Evolutionary conservation across 1,140 invertebrate genomes (phyloP).

Genomic region (Tenebrio molitor): DNA sequence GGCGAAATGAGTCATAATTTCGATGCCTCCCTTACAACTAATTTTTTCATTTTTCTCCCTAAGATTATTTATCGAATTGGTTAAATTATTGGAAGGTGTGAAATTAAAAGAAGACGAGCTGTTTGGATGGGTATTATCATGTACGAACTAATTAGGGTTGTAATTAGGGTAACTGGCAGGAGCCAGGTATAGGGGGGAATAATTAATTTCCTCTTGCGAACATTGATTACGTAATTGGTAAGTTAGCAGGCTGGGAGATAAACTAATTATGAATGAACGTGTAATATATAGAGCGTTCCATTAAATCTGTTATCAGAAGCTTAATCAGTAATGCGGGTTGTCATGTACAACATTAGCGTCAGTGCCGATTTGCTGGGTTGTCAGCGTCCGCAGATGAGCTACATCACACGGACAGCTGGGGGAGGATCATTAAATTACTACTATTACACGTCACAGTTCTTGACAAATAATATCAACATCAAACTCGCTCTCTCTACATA

Average conservation of each 20-base stretch:
- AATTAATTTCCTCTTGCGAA: constrained; percentile 47
- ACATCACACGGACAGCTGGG: constrained; percentile 47
- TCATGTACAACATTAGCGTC: constrained; percentile 64
- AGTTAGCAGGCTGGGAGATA: constrained; percentile 54
- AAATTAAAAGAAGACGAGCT: background rate
- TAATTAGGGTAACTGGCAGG: constrained; percentile 18
- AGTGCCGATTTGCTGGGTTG: constrained; percentile 60
- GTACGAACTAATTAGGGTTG: constrained; percentile 8
- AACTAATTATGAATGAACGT: constrained; percentile 54
- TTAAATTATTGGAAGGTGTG: too few species aligned
- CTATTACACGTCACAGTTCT: constrained; percentile 45
- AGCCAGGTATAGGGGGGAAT: constrained; percentile 31
- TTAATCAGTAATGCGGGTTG: constrained; percentile 60
- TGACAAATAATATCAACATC: constrained; percentile 53
- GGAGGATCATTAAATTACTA: constrained; percentile 56
- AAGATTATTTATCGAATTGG: too few species aligned
- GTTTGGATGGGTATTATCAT: background rate
- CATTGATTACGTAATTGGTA: constrained; percentile 53
- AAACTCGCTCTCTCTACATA: constrained; percentile 37
- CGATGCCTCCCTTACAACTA: background rate
- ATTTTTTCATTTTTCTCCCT: too few species aligned
- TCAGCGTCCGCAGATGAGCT: constrained; percentile 60
- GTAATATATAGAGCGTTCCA: constrained; percentile 56
- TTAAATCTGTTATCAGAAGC: constrained; percentile 56
- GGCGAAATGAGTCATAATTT: constrained; percentile 55